phyloP scores from a whole-genome alignment of 2,888 invertebrate genomes.

The Ctenicera cuprea region DNA sequence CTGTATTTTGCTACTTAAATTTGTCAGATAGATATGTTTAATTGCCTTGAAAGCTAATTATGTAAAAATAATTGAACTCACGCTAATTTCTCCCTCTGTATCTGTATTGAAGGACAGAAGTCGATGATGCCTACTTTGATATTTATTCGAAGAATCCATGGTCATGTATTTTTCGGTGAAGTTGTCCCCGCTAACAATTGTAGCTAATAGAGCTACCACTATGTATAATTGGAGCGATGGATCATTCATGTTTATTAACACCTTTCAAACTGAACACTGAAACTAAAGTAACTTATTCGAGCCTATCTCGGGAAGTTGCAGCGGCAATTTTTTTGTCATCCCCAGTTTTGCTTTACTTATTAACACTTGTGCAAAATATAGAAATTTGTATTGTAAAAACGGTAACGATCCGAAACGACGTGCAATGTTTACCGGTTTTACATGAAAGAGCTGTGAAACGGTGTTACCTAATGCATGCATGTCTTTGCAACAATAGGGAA shows the following conservation, averaged over 20 bases:
- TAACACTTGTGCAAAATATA: constrained; percentile 42
- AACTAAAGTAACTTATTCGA: constrained; percentile 44
- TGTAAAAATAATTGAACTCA: constrained; percentile 68
- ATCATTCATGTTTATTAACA: constrained; percentile 45
- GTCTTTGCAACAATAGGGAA: constrained; percentile 49
- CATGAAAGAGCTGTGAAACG: constrained; percentile 35
- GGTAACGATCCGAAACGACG: constrained; percentile 43
- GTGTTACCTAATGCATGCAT: constrained; percentile 41
- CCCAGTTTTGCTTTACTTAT: constrained; percentile 40
- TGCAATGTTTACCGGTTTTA: constrained; percentile 36
- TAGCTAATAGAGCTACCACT: constrained; percentile 10
- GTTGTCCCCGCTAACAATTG: constrained; percentile 45
- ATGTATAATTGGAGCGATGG: constrained; percentile 28
- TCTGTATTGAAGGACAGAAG: constrained; percentile 77
- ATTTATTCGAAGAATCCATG: constrained; percentile 39
- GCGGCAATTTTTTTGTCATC: constrained; percentile 38
- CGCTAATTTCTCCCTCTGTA: constrained; percentile 74
- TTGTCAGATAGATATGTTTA: too few species aligned
- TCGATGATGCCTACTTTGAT: constrained; percentile 64
- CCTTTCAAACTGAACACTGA: constrained; percentile 40
- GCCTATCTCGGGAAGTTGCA: constrained; percentile 7
- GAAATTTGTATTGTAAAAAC: constrained; percentile 46
- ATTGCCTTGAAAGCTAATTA: too few species aligned
- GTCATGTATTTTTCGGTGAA: constrained; percentile 51
- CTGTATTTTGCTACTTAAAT: too few species aligned